phyloP scores from a whole-genome alignment of 2,888 invertebrate genomes.

The Strigamia crassipes region DNA sequence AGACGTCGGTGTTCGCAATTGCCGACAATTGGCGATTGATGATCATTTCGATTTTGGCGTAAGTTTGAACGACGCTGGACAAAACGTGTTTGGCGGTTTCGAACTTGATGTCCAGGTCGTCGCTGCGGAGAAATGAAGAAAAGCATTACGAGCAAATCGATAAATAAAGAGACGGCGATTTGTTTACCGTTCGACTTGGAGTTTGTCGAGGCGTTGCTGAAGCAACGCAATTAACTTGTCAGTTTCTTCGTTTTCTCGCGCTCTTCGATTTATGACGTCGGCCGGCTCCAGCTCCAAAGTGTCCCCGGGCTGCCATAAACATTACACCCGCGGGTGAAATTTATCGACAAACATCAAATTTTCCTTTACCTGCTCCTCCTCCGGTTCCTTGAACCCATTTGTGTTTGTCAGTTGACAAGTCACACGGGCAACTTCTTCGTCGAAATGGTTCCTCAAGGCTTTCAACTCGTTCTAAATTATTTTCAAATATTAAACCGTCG shows the following conservation, averaged over 20 bases:
- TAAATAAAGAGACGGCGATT: background rate
- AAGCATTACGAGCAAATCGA: background rate
- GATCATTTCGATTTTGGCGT: background rate
- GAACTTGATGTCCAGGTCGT: background rate
- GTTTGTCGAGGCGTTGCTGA: background rate
- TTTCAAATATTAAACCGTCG: background rate
- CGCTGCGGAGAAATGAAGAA: background rate
- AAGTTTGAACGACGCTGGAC: background rate
- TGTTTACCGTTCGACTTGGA: background rate
- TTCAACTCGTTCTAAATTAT: slow-evolving; percentile 41
- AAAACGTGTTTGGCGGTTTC: background rate
- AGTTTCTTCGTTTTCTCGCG: slow-evolving; percentile 20
- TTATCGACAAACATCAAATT: slow-evolving; percentile 39
- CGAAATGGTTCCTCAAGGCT: slow-evolving; percentile 38
- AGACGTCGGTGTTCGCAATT: slow-evolving; percentile 3
- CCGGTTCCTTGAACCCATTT: slow-evolving; percentile 42
- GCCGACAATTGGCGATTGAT: slow-evolving; percentile 42
- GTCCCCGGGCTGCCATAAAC: slow-evolving; percentile 36
- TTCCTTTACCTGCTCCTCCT: slow-evolving; percentile 5
- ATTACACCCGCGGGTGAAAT: slow-evolving; percentile 6
- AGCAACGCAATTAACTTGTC: slow-evolving; percentile 13
- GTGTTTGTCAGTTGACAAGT: slow-evolving; percentile 29
- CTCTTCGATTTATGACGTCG: slow-evolving; percentile 42
- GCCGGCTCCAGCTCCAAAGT: slow-evolving; percentile 4
- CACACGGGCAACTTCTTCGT: background rate